phyloP scores from a whole-genome alignment of 2,888 invertebrate species.

The Drosophila atroscutellata region DNA sequence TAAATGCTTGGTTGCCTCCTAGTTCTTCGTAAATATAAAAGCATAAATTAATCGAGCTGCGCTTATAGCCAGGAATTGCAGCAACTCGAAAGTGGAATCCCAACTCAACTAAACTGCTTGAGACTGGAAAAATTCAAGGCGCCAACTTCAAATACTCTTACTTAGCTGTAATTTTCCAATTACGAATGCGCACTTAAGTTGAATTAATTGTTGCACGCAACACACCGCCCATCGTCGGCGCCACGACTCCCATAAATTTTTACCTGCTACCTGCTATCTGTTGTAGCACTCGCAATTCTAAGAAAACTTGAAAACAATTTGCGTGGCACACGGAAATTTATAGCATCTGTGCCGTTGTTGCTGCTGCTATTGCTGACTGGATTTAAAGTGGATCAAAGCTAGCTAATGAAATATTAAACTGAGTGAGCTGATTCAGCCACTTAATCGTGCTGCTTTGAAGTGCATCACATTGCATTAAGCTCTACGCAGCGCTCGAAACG shows the following conservation, averaged over 20 bases:
- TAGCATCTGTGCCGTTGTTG: conserved; percentile 30
- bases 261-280: conserved; percentile 39
- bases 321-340: conserved; percentile 54
- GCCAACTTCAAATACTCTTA: conserved; percentile 45
- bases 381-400: conserved; percentile 60
- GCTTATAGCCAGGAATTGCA: conserved; percentile 4
- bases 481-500: conserved; percentile 10
- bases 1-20: conserved; percentile 58
- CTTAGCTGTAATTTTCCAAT: conserved; percentile 71
- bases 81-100: conserved; percentile 32
- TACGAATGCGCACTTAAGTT: conserved; percentile 77
- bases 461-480: conserved; percentile 39
- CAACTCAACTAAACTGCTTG: conserved; percentile 42
- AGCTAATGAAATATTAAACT: conserved; percentile 74
- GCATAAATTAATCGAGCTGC: conserved; percentile 64
- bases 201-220: conserved; percentile 70
- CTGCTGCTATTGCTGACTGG: conserved; percentile 35
- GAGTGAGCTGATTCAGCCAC: conserved; percentile 47
- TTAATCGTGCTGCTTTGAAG: conserved; percentile 49
- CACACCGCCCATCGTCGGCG: conserved; percentile 18
- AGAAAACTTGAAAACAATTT: conserved; percentile 64
- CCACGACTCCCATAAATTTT: conserved; percentile 50
- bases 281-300: conserved; percentile 58
- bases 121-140: conserved; percentile 28
- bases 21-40: conserved; percentile 30